Conservation (phyloP, 1,140 invertebrate species). For the Drosophila truncata region DNA sequence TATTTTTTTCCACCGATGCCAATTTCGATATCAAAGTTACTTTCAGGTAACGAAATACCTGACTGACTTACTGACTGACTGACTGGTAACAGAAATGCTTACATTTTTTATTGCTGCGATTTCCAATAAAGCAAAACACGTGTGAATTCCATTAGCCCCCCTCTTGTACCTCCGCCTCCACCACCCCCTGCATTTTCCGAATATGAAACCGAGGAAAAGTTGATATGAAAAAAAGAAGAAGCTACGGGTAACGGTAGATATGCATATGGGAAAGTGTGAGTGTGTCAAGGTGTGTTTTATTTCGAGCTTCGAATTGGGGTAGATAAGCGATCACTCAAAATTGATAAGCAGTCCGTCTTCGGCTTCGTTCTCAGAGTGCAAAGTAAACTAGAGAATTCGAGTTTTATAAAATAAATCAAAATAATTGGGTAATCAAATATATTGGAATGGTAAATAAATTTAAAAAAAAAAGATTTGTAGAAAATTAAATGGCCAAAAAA, state of each 20-base stretch:
- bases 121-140: slow-evolving; percentile 35
- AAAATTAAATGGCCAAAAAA: not conserved
- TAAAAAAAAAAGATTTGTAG: not conserved
- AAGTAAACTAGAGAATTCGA: slow-evolving; percentile 5
- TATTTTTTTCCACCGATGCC: not conserved
- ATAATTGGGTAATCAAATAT: not conserved
- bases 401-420: slow-evolving; percentile 6
- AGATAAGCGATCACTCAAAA: slow-evolving; percentile 50
- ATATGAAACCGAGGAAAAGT: slow-evolving; percentile 28
- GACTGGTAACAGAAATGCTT: slow-evolving; percentile 11
- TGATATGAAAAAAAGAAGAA: slow-evolving; percentile 34
- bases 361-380: not conserved
- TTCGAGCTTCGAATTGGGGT: slow-evolving; percentile 37
- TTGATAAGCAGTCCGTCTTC: slow-evolving; percentile 25
- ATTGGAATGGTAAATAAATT: not conserved
- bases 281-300: slow-evolving; percentile 38
- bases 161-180: not conserved
- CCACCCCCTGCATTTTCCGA: slow-evolving; percentile 8
- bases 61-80: not conserved
- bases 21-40: slow-evolving; percentile 6
- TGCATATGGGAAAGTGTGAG: slow-evolving; percentile 21
- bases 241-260: slow-evolving; percentile 14
- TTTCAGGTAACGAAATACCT: slow-evolving; percentile 24
- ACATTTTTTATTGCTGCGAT: slow-evolving; percentile 40
- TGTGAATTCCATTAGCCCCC: slow-evolving; percentile 42